Percentiles rank a stretch among this genome's conserved stretches.
phyloP scores from a whole-genome alignment of 2,113 vertebrate species.

The Pandion haliaetus region DNA sequence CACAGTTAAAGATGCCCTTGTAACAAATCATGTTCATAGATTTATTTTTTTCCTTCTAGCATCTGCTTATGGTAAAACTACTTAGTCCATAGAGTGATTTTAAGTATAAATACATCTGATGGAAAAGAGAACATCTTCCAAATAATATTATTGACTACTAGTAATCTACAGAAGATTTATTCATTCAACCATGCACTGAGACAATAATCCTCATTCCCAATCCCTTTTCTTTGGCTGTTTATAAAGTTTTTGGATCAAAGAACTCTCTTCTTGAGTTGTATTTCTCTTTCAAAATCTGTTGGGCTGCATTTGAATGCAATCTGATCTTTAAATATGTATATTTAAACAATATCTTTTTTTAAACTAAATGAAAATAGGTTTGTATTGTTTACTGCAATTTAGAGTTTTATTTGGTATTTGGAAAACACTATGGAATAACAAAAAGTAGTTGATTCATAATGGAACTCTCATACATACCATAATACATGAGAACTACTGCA shows the following conservation, averaged over 20 bases:
- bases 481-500: background rate
- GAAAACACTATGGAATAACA: background rate
- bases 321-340: background rate
- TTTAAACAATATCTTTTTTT: background rate
- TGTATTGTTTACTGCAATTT: background rate
- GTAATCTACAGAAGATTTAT: constrained; percentile 32
- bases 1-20: constrained; percentile 5
- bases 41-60: constrained; percentile 19
- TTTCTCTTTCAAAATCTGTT: background rate
- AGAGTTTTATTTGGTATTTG: background rate
- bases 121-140: constrained; percentile 64
- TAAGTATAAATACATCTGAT: constrained; percentile 75
- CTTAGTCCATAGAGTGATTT: constrained; percentile 65
- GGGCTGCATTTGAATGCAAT: constrained; percentile 2
- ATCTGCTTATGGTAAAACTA: background rate
- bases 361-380: background rate
- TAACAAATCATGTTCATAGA: constrained; percentile 13
- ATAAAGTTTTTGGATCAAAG: background rate
- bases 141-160: constrained; percentile 29
- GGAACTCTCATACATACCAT: background rate
- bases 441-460: background rate
- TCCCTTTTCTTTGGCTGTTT: background rate
- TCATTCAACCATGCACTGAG: background rate
- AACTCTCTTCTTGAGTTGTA: background rate
- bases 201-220: background rate